A percentile compares a stretch with the other conserved stretches of the same genome.
phyloP scores from a whole-genome alignment of 2,797 vertebrate species.

The Gephyroberyx darwinii region DNA sequence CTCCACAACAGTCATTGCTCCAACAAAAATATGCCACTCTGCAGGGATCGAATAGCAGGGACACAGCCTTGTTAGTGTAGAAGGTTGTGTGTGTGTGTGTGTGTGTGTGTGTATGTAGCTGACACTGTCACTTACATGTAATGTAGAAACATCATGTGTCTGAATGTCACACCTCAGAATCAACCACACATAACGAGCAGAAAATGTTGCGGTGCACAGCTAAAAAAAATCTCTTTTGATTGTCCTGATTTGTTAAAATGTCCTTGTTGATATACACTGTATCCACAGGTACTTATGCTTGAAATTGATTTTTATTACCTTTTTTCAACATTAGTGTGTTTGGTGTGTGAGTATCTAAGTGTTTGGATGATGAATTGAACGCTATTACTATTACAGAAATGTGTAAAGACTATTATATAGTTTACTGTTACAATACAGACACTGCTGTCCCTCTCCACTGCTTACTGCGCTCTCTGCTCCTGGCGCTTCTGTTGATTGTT shows the following conservation, averaged over 20 bases:
- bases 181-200: constrained; percentile 66
- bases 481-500: too few species aligned
- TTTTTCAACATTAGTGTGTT: not conserved
- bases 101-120: constrained; percentile 9
- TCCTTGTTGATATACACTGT: constrained; percentile 33
- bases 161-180: constrained; percentile 62
- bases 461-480: too few species aligned
- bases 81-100: constrained; percentile 27
- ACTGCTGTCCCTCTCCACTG: too few species aligned
- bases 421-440: too few species aligned
- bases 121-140: constrained; percentile 38
- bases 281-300: not conserved
- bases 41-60: constrained; percentile 46
- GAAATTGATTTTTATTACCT: not conserved
- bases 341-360: too few species aligned
- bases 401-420: too few species aligned
- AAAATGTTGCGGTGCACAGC: constrained; percentile 43
- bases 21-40: constrained; percentile 60
- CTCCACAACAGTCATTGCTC: constrained; percentile 54
- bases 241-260: constrained; percentile 7
- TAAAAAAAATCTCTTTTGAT: constrained; percentile 48
- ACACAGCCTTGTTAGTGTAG: constrained; percentile 61
- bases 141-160: constrained; percentile 45
- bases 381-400: not conserved
- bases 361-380: not conserved